A percentile compares a stretch with the other conserved stretches of the same genome.
Conservation (phyloP, 2,113 vertebrate species). For the Sprattus sprattus region DNA sequence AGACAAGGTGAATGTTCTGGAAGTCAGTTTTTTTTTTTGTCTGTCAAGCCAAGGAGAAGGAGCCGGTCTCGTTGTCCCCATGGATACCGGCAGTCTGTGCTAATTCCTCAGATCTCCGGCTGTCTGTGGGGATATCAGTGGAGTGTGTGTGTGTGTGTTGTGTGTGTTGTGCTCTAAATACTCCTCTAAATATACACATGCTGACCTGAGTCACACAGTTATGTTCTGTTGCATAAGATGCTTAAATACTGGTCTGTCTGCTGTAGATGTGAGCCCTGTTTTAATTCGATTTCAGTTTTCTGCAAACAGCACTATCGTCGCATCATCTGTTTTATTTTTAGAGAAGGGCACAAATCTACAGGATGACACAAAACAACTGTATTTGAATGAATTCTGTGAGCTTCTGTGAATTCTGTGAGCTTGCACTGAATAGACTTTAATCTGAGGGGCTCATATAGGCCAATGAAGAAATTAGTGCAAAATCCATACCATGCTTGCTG, state of each 20-base stretch:
- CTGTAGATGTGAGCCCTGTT: background rate
- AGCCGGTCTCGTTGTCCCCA: background rate
- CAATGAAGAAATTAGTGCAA: background rate
- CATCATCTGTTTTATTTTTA: background rate
- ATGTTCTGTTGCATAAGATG: constrained; percentile 10
- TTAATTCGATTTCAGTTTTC: background rate
- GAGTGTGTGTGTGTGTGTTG: constrained; percentile 11
- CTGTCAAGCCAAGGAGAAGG: constrained; percentile 10
- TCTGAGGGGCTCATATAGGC: background rate
- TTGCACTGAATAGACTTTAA: background rate
- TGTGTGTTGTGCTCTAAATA: constrained; percentile 5
- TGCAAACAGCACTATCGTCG: background rate
- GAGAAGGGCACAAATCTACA: background rate
- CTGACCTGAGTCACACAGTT: constrained; percentile 13
- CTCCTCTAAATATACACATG: constrained; percentile 21
- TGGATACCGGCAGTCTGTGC: constrained; percentile 11
- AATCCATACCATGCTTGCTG: background rate
- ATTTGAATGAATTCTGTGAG: background rate
- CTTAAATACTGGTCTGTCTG: constrained; percentile 10
- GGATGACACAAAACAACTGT: background rate
- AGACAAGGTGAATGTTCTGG: constrained; percentile 5
- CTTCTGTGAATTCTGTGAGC: background rate
- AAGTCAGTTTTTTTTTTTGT: background rate
- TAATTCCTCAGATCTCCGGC: constrained; percentile 18
- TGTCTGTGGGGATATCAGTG: constrained; percentile 48